Conservation (phyloP, 2,797 vertebrate species). For the Coranthus polyacanthus region DNA sequence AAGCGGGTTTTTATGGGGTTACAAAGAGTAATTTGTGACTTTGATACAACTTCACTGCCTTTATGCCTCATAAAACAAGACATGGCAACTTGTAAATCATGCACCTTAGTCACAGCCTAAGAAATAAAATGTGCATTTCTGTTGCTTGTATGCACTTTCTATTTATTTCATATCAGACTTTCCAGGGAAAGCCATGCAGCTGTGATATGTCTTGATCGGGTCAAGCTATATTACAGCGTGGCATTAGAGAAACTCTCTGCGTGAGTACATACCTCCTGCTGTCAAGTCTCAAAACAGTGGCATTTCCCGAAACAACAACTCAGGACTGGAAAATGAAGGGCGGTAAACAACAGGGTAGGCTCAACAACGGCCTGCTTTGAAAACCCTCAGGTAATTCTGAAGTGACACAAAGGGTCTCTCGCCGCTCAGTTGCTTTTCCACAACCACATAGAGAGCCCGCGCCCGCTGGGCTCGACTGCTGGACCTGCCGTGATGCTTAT, state of each 20-base stretch:
- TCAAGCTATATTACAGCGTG: slow-evolving; percentile 24
- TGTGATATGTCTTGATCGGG: slow-evolving; percentile 45
- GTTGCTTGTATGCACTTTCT: slow-evolving; percentile 10
- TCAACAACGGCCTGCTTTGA: slow-evolving; percentile 44
- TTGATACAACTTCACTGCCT: slow-evolving; percentile 42
- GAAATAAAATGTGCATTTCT: slow-evolving; percentile 40
- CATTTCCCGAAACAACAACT: slow-evolving; percentile 65
- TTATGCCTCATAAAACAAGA: slow-evolving; percentile 45
- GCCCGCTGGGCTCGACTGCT: slow-evolving; percentile 62
- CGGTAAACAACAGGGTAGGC: slow-evolving; percentile 59
- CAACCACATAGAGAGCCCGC: slow-evolving; percentile 29
- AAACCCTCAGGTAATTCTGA: slow-evolving; percentile 59
- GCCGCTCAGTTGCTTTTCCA: slow-evolving; percentile 53
- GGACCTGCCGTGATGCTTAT: slow-evolving; percentile 63
- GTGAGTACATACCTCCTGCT: slow-evolving; percentile 56
- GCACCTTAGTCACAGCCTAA: slow-evolving; percentile 38
- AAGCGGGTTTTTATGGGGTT: slow-evolving; percentile 49
- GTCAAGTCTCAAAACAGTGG: slow-evolving; percentile 62
- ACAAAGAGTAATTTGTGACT: slow-evolving; percentile 55
- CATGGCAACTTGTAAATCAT: slow-evolving; percentile 46
- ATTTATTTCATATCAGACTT: slow-evolving; percentile 28
- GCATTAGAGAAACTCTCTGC: slow-evolving; percentile 50
- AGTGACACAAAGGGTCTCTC: slow-evolving; percentile 61
- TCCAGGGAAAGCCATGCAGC: slow-evolving; percentile 31
- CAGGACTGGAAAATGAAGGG: slow-evolving; percentile 52